phyloP scores from a whole-genome alignment of 2,888 invertebrate species.

The Neoitamus cyanurus region DNA sequence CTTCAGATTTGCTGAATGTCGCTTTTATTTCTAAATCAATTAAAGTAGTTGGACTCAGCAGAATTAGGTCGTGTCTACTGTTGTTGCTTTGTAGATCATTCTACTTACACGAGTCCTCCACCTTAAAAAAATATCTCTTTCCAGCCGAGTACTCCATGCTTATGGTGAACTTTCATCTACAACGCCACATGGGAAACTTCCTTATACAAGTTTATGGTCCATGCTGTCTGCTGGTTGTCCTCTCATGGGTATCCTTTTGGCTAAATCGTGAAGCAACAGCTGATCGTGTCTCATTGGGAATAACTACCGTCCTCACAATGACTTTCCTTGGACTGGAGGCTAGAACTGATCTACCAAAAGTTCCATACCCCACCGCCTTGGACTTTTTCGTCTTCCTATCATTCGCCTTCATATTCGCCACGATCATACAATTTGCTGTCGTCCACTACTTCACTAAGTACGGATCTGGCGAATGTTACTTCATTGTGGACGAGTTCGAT shows the following conservation, averaged over 20 bases:
- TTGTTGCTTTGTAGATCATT: too few relatives aligned
- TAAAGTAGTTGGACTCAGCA: not conserved
- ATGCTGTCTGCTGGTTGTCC: constrained; percentile 83
- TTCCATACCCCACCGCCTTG: constrained; percentile 86
- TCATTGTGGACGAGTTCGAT: constrained; percentile 72
- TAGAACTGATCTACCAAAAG: constrained; percentile 83
- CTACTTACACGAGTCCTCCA: not conserved
- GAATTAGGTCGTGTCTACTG: too few relatives aligned
- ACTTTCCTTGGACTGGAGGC: constrained; percentile 84
- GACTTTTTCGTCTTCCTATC: constrained; percentile 86
- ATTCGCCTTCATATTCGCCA: constrained; percentile 83
- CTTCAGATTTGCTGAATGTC: not conserved
- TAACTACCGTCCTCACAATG: constrained; percentile 87
- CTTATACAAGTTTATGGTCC: constrained; percentile 88
- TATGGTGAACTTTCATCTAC: constrained; percentile 79
- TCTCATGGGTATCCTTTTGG: constrained; percentile 91
- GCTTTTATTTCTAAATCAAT: not conserved
- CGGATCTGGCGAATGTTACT: constrained; percentile 83
- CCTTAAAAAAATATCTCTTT: constrained; percentile 55
- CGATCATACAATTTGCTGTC: constrained; percentile 85
- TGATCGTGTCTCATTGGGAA: constrained; percentile 83
- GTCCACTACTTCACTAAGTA: constrained; percentile 89
- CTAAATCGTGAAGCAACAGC: constrained; percentile 85
- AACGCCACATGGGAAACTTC: constrained; percentile 87
- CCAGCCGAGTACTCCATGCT: constrained; percentile 77